phyloP scores from a whole-genome alignment of 1,140 invertebrate species.

The Drosophila orosa region DNA sequence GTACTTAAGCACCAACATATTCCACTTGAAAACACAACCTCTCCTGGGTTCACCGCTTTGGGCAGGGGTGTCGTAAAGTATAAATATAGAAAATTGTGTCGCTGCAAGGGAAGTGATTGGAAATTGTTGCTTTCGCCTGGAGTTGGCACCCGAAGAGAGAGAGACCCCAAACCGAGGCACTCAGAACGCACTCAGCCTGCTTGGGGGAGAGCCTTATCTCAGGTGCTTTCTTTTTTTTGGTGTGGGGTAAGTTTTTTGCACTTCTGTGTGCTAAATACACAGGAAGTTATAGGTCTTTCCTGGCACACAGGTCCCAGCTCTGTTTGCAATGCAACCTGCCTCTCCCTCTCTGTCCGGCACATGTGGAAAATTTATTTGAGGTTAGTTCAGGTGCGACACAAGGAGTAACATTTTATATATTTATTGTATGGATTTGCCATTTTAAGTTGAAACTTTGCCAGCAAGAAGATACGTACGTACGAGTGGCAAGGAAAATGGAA shows the following conservation, averaged over 20 bases:
- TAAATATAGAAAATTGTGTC: slow-evolving; percentile 82
- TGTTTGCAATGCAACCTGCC: slow-evolving; percentile 46
- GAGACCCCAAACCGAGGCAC: slow-evolving; percentile 47
- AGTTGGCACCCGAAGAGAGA: slow-evolving; percentile 31
- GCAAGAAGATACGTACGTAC: slow-evolving; percentile 46
- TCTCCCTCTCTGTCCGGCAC: slow-evolving; percentile 43
- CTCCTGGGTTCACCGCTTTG: neutral
- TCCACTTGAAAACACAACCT: neutral
- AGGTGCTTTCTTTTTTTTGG: slow-evolving; percentile 5
- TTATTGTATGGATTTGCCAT: slow-evolving; percentile 82
- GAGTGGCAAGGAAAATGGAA: slow-evolving; percentile 23
- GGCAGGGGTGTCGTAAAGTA: slow-evolving; percentile 63
- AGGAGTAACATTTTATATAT: slow-evolving; percentile 81
- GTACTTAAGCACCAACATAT: slow-evolving; percentile 1
- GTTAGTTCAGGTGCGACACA: slow-evolving; percentile 82
- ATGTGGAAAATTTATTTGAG: slow-evolving; percentile 81
- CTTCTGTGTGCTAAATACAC: slow-evolving; percentile 50
- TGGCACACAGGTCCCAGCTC: slow-evolving; percentile 17
- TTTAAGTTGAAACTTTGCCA: slow-evolving; percentile 75
- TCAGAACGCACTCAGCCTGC: slow-evolving; percentile 47
- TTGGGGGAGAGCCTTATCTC: slow-evolving; percentile 19
- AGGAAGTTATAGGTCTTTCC: slow-evolving; percentile 44
- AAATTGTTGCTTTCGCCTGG: slow-evolving; percentile 75
- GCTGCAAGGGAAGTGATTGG: slow-evolving; percentile 81
- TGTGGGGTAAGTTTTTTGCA: slow-evolving; percentile 26